Base-by-base conservation (phyloP, 2,797 vertebrate species). In the Tokudaia tokunoshimensis region DNA sequence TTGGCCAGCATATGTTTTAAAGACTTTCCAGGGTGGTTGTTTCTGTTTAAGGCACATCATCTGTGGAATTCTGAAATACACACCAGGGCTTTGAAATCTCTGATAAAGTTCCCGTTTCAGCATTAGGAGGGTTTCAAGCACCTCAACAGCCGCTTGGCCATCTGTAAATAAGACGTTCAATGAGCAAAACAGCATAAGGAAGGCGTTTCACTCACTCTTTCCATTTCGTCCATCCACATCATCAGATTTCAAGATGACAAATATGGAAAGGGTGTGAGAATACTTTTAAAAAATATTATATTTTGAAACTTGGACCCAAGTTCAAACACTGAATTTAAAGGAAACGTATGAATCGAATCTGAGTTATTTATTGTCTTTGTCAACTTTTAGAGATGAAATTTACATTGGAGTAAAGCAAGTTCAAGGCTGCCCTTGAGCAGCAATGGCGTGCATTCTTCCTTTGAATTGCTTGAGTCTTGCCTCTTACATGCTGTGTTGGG, bases 181-280 rank as follows among this genome's bases (percentile, higher is more conserved):
- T n/a, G 97, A 97, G 95, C 96, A 97, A 98, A 98, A 94, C 84
- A 96, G 97, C 97, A 96, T 96, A 93, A 97, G 97, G 97, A 96
- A 98, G 93, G 94, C 61, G 82, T 98, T 97, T 96, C 91, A 84
- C 75, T 97, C 98, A 97, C 97, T 96, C 57, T 97, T 98, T 98
- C 97, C 95, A 97, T 98, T 98, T 97, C 96, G 94, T 96, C 97
- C 98, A 92, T 97, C 97, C 98, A 98, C 97, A 19, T 98, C 97
- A 97, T 97, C 98, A 95, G 96, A 0, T 98, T 98, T 97, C 98
- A 96, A 97, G 97, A 97, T 98, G 98, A 98, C 98, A 98, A 96
- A 97, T 98, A 98, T 96, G 97, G 97, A 97, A 98, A 98, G 96
- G 97, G 98, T 47, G 96, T 94, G 96, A 98, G 97, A 98, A 98